Evolutionary conservation across 2,797 vertebrate genomes (phyloP).

Genomic region (Fistularia commersonii): DNA sequence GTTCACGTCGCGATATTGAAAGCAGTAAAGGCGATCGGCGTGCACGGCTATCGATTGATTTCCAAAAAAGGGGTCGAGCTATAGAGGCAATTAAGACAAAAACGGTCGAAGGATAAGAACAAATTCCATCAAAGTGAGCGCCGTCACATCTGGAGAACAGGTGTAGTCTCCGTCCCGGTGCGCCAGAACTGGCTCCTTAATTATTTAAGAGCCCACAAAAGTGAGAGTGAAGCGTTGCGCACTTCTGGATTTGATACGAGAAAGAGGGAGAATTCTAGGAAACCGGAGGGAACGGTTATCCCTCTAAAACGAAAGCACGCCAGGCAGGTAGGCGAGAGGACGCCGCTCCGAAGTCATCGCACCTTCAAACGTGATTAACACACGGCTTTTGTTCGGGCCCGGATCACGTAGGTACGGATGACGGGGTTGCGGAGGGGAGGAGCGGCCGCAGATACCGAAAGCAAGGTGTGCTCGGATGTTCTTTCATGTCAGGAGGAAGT

Average conservation of each 20-base stretch:
- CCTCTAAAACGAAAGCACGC: conserved; percentile 37
- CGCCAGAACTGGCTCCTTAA: conserved; percentile 54
- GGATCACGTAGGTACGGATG: conserved; percentile 79
- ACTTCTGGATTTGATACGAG: conserved; percentile 33
- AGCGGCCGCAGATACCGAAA: conserved; percentile 60
- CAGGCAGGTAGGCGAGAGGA: conserved; percentile 48
- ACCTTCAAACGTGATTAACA: conserved; percentile 83
- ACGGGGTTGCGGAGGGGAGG: conserved; percentile 36
- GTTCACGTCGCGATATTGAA: too few species aligned
- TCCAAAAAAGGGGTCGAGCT: too few species aligned
- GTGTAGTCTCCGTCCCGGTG: conserved; percentile 47
- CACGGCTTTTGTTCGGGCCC: conserved; percentile 79
- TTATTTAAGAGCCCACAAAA: conserved; percentile 47
- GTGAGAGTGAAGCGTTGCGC: conserved; percentile 27
- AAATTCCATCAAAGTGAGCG: conserved; percentile 48
- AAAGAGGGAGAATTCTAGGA: conserved; percentile 2
- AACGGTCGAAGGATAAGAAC: conserved; percentile 33
- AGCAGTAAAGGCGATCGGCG: too few species aligned
- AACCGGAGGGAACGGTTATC: conserved; percentile 22
- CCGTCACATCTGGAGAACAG: conserved; percentile 70
- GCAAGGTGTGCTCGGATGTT: conserved; percentile 76
- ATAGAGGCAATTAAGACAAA: conserved; percentile 12
- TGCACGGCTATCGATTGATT: too few species aligned
- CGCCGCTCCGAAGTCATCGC: conserved; percentile 73
- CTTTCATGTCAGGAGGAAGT: conserved; percentile 81